Evolutionary conservation across 2,888 invertebrate species (phyloP).

Genomic region (Ophion ventricosus): DNA sequence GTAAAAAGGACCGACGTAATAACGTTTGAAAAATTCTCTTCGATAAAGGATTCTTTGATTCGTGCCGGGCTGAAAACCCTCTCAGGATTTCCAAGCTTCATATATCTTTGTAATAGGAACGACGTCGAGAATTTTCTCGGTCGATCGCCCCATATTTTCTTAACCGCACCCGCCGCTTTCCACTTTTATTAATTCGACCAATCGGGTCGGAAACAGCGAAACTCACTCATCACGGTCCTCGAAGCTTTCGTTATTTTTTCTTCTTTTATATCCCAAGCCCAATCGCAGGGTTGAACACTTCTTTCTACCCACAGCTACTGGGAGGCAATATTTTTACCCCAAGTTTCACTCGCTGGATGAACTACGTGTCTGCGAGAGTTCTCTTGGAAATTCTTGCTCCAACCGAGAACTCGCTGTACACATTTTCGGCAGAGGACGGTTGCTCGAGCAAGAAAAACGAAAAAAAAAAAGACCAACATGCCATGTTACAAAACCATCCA

Average conservation of each 20-base stretch:
- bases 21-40: conserved; percentile 56
- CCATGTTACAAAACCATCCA: conserved; percentile 48
- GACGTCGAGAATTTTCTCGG: conserved; percentile 55
- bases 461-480: conserved; percentile 29
- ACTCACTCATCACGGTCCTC: conserved; percentile 54
- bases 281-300: conserved; percentile 8
- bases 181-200: conserved; percentile 63
- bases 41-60: conserved; percentile 56
- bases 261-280: conserved; percentile 3
- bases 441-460: background rate
- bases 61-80: conserved; percentile 43
- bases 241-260: conserved; percentile 32
- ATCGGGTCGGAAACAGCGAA: conserved; percentile 50
- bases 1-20: conserved; percentile 39
- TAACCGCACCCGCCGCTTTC: conserved; percentile 50
- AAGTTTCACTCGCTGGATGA: conserved; percentile 32
- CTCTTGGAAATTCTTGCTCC: conserved; percentile 7
- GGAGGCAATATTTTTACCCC: conserved; percentile 45
- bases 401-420: conserved; percentile 8
- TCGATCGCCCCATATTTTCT: conserved; percentile 57
- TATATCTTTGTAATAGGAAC: conserved; percentile 41
- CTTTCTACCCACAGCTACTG: background rate
- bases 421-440: conserved; percentile 8
- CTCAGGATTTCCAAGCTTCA: conserved; percentile 42
- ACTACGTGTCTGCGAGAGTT: conserved; percentile 33